Base-by-base conservation (phyloP, 2,113 vertebrate genomes). In the Brienomyrus brachyistius region DNA sequence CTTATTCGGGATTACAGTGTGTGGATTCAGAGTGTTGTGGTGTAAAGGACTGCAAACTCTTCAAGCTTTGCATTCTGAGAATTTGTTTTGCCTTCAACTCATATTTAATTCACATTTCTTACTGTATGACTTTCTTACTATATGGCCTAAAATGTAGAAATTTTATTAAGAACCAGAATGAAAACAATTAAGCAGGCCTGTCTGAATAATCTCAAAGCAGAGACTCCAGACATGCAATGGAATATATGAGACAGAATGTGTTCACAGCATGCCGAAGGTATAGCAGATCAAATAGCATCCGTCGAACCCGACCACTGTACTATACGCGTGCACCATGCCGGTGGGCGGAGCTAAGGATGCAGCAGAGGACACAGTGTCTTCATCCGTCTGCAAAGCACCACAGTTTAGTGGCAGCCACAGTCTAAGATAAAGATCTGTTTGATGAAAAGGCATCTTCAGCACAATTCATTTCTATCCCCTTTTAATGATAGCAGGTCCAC, bases 91-190 rank as follows among this genome's bases (percentile, higher is more conserved):
- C 9, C 31, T 77, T 77, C 31, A 40, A 17, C 13, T 40, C 11
- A 77, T 77, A 77, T 77, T 74, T 40, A 77, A 17, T 4, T 77
- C 70, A 77, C 13, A 77, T 77, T 77, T 40, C 70, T 77, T 40
- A 77, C 15, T 40, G 13, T 77, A 13, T 77, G 1, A 35, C 21
- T 90, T 90, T 52, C 48, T 86, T 74, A 89, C 52, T 56, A 56
- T 56, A 88, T 86, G 56, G 82, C 52, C 13, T 56, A 82, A 89
- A 89, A 89, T 62, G 80, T 82, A 85, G 51, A 90, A 74, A 89
- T 86, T 40, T 89, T 88, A 90, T 90, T 54, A 90, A 89, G 82
- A 82, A 11, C 80, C 56, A 51, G 56, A 86, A 90, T 45, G 54
- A 62, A 66, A 66, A 89, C 40, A 83, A 88, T 88, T 90, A 54